phyloP scores from a whole-genome alignment of 2,113 vertebrate genomes.

The Apeltes quadracus region DNA sequence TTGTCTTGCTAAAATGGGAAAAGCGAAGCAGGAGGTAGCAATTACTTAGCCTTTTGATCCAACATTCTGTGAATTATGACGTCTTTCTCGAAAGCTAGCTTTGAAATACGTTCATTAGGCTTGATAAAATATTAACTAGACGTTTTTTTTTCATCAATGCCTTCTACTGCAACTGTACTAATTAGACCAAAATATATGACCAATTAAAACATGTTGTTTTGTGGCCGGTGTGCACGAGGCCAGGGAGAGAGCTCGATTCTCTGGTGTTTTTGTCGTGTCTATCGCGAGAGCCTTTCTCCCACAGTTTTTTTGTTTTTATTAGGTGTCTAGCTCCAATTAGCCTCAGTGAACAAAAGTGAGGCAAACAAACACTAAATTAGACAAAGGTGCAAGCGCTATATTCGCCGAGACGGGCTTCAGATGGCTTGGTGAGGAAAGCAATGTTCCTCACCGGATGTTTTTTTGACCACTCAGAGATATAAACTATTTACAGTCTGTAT shows the following conservation, averaged over 20 bases:
- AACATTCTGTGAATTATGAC: not conserved
- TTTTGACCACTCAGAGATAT: conserved; percentile 35
- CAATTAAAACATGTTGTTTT: conserved; percentile 26
- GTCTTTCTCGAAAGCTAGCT: not conserved
- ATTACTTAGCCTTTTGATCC: not conserved
- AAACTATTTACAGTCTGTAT: conserved; percentile 27
- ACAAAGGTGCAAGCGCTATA: conserved; percentile 68
- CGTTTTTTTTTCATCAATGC: conserved; percentile 2
- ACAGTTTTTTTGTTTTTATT: conserved; percentile 79
- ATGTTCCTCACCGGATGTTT: conserved; percentile 52
- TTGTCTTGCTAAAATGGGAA: not conserved
- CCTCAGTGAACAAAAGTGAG: conserved; percentile 65
- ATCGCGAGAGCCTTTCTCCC: conserved; percentile 60
- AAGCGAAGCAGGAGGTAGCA: not conserved
- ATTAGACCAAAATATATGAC: conserved; percentile 35
- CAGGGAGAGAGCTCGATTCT: conserved; percentile 22
- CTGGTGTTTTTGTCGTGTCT: conserved; percentile 46
- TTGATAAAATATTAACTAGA: conserved; percentile 21
- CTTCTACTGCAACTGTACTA: conserved; percentile 19
- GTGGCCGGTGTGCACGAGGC: conserved; percentile 19
- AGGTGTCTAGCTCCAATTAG: conserved; percentile 79
- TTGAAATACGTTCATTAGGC: not conserved
- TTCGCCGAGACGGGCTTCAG: conserved; percentile 60
- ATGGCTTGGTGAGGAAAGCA: conserved; percentile 48
- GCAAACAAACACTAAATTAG: conserved; percentile 78